These are phyloP conservation scores for Heterochromis multidens DNA, from an alignment of 2,113 vertebrate genomes.

Conservation along the genomic window DNA sequence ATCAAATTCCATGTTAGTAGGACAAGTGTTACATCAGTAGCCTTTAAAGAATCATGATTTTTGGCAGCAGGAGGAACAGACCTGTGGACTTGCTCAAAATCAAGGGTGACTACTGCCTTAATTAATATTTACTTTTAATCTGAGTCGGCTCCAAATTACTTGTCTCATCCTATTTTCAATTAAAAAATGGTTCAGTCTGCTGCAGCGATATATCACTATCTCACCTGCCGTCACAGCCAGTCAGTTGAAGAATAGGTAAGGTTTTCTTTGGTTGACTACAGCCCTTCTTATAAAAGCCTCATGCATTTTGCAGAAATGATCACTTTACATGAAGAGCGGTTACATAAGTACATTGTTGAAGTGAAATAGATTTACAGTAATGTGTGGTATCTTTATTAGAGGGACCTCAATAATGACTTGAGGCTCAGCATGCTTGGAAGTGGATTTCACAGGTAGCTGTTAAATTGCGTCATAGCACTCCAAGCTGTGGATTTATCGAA, in stretches of 20 bases:
- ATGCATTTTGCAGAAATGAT: neutral
- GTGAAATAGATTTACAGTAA: conserved; percentile 25
- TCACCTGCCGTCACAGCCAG: neutral
- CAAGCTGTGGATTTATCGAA: conserved; percentile 13
- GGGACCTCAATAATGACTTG: conserved; percentile 2
- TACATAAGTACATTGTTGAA: neutral
- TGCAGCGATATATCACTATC: neutral
- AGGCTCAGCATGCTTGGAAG: conserved; percentile 12
- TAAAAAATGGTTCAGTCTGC: neutral
- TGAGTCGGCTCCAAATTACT: neutral
- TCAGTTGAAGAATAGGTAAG: neutral
- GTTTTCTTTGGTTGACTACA: neutral
- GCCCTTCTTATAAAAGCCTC: neutral
- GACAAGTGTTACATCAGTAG: neutral
- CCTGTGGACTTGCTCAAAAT: neutral
- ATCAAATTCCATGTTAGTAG: neutral
- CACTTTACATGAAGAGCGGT: neutral
- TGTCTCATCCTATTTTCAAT: neutral
- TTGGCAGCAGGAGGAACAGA: neutral
- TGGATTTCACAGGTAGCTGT: conserved; percentile 56
- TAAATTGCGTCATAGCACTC: conserved; percentile 39
- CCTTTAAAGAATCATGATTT: neutral
- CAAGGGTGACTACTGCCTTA: neutral
- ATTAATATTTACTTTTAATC: neutral
- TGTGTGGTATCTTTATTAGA: neutral